These are phyloP conservation scores for Orestias chungarensis DNA, from an alignment of 2,797 vertebrate genomes.

Conservation along the genomic window DNA sequence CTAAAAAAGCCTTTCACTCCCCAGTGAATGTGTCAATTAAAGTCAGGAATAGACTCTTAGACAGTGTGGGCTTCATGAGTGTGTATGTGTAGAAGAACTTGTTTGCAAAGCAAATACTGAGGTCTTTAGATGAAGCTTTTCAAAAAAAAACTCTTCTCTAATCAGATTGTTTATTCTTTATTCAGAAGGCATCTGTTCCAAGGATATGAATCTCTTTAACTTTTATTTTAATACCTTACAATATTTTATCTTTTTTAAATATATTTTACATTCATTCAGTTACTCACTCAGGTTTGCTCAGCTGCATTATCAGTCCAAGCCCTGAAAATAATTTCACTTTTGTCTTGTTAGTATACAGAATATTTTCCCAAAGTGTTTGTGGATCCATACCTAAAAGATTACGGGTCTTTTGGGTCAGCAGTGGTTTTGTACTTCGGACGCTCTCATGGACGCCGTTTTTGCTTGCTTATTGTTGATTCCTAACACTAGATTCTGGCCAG, in stretches of 20 bases:
- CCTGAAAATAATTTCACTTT: not conserved
- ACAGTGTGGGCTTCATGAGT: not conserved
- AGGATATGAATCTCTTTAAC: not conserved
- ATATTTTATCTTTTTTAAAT: not conserved
- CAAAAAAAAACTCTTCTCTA: not conserved
- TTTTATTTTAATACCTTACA: not conserved
- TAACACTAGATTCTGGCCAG: too few relatives aligned
- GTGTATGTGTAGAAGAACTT: not conserved
- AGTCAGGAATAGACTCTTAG: constrained; percentile 53
- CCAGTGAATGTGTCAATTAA: constrained; percentile 59
- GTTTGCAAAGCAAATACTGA: not conserved
- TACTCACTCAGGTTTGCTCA: not conserved
- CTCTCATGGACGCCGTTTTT: too few relatives aligned
- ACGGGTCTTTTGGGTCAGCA: too few relatives aligned
- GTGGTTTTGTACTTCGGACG: too few relatives aligned
- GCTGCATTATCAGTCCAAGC: not conserved
- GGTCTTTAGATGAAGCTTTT: not conserved
- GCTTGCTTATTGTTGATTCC: too few relatives aligned
- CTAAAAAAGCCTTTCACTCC: constrained; percentile 51
- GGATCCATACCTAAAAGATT: too few relatives aligned
- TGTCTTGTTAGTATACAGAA: too few relatives aligned
- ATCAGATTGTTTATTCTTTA: too few relatives aligned
- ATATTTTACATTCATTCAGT: not conserved
- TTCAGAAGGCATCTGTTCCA: not conserved
- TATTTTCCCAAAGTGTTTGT: too few relatives aligned